Conservation (phyloP, 2,888 invertebrate genomes). For the Lissonota sp. region DNA sequence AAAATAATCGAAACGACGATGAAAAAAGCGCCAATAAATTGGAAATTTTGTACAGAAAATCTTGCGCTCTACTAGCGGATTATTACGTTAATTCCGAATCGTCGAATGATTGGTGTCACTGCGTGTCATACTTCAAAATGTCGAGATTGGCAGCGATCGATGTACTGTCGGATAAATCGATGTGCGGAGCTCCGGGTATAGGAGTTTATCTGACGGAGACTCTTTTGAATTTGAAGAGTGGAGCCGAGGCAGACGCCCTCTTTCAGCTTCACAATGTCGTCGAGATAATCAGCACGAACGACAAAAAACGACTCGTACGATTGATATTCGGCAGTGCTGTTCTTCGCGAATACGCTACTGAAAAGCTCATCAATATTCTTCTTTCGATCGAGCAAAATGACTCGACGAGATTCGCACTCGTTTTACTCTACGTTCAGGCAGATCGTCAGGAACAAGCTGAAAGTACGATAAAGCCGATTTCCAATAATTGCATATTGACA, state of each 20-base stretch:
- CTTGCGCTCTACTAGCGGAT: slow-evolving; percentile 86
- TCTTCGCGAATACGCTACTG: slow-evolving; percentile 85
- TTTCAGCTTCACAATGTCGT: slow-evolving; percentile 82
- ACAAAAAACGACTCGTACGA: slow-evolving; percentile 83
- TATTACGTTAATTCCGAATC: slow-evolving; percentile 85
- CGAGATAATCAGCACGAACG: slow-evolving; percentile 76
- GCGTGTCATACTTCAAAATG: slow-evolving; percentile 86
- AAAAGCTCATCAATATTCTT: slow-evolving; percentile 85
- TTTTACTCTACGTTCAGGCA: slow-evolving; percentile 85
- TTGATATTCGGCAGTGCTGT: slow-evolving; percentile 85
- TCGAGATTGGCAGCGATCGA: slow-evolving; percentile 85
- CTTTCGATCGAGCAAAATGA: slow-evolving; percentile 77
- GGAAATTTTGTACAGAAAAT: slow-evolving; percentile 85
- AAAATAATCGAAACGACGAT: slow-evolving; percentile 58
- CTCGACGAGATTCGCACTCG: slow-evolving; percentile 83
- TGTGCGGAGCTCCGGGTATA: slow-evolving; percentile 78
- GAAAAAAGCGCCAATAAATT: slow-evolving; percentile 73
- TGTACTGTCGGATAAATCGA: slow-evolving; percentile 82
- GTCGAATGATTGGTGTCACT: slow-evolving; percentile 82
- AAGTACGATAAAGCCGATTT: slow-evolving; percentile 83
- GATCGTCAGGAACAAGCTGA: slow-evolving; percentile 84
- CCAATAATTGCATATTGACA: slow-evolving; percentile 81
- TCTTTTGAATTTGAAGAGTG: slow-evolving; percentile 82
- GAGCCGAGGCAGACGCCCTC: slow-evolving; percentile 84
- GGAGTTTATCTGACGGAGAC: slow-evolving; percentile 78